A percentile compares a stretch with the other conserved stretches of the same genome.
These are phyloP conservation scores for Garra rufa DNA, from an alignment of 2,113 vertebrate species.

Conservation along the genomic window DNA sequence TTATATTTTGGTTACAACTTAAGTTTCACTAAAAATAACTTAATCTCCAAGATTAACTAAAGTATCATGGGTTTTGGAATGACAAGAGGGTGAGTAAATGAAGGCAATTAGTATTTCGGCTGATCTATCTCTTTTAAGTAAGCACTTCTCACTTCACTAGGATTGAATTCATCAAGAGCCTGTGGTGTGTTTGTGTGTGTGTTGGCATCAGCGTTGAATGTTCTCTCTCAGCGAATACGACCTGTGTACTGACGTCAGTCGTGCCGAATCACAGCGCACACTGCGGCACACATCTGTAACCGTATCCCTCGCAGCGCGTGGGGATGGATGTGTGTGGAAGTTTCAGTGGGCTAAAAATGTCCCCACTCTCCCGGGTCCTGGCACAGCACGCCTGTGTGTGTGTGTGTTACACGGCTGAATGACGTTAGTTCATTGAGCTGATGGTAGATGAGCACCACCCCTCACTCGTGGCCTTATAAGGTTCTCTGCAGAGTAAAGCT, in stretches of 20 bases:
- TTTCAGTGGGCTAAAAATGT: conserved; percentile 53
- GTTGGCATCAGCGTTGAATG: conserved; percentile 14
- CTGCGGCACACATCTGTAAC: conserved; percentile 60
- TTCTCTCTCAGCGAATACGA: conserved; percentile 54
- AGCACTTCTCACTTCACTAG: not conserved
- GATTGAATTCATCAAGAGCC: conserved; percentile 20
- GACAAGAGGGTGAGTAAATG: not conserved
- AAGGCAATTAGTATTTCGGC: not conserved
- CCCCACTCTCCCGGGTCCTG: conserved; percentile 31
- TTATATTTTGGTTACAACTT: too few species aligned
- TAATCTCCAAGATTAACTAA: not conserved
- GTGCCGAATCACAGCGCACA: conserved; percentile 44
- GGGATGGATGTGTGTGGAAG: conserved; percentile 19
- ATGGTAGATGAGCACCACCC: conserved; percentile 50
- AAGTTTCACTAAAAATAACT: not conserved
- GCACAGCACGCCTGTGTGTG: conserved; percentile 17
- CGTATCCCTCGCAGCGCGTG: conserved; percentile 42
- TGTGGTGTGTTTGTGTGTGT: conserved; percentile 13
- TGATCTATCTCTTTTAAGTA: not conserved
- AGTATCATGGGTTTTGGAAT: not conserved
- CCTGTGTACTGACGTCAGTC: conserved; percentile 61
- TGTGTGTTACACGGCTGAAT: conserved; percentile 41
- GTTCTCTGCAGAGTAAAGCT: conserved; percentile 49
- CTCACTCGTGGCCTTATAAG: conserved; percentile 57
- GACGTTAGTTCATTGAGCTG: conserved; percentile 56